phyloP scores from a whole-genome alignment of 2,888 invertebrate genomes.

The Pomacea canaliculata region DNA sequence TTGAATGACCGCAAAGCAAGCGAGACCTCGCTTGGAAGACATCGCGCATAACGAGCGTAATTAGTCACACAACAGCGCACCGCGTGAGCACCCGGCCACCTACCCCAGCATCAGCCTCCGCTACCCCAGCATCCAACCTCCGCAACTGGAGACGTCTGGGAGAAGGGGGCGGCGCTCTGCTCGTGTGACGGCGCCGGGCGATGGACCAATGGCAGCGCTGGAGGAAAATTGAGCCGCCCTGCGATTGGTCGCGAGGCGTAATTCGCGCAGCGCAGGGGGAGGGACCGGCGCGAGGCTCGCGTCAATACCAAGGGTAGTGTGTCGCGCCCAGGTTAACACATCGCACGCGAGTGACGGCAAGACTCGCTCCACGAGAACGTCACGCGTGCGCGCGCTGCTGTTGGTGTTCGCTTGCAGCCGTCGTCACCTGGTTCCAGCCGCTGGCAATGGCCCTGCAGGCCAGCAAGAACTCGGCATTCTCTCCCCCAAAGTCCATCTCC shows the following conservation, averaged over 20 bases:
- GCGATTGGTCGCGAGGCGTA: slow-evolving; percentile 14
- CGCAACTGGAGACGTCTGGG: too few relatives aligned
- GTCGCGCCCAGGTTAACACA: background rate
- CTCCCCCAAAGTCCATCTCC: slow-evolving; percentile 13
- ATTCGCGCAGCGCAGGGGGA: background rate
- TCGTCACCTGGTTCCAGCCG: too few relatives aligned
- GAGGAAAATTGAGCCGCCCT: background rate
- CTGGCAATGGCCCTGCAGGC: slow-evolving; percentile 15
- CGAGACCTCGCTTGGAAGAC: background rate
- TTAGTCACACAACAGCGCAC: slow-evolving; percentile 3
- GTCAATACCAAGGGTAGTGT: background rate
- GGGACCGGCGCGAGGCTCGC: slow-evolving; percentile 21
- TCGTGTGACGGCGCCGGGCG: too few relatives aligned
- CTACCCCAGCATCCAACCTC: too few relatives aligned
- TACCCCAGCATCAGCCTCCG: background rate
- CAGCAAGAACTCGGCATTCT: slow-evolving; percentile 22
- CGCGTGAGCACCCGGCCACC: background rate
- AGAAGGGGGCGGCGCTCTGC: too few relatives aligned
- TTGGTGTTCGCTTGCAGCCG: too few relatives aligned
- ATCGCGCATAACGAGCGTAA: background rate
- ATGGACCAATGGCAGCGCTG: slow-evolving; percentile 2
- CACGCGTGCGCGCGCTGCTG: too few relatives aligned
- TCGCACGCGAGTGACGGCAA: slow-evolving; percentile 9
- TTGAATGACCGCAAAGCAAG: slow-evolving; percentile 7
- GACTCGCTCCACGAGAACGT: background rate